Evolutionary conservation across 2,888 invertebrate genomes (phyloP).

Genomic region (Epiblema foenella): DNA sequence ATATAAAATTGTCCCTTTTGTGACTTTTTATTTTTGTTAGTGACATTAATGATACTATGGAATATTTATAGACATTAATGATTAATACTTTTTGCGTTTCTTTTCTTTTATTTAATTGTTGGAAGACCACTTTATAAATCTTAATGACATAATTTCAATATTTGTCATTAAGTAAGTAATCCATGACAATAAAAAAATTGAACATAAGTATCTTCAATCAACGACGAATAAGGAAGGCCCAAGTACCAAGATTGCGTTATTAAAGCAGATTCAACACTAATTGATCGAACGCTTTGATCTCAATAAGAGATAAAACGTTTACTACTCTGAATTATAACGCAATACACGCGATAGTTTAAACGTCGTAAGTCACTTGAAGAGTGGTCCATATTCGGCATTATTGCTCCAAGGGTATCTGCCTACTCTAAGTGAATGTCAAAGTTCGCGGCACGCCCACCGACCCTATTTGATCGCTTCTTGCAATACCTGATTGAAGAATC

Average conservation of each 20-base stretch:
- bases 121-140: too few species aligned
- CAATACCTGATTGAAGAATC: slow-evolving; percentile 59
- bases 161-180: too few species aligned
- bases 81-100: too few species aligned
- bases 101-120: too few species aligned
- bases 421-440: slow-evolving; percentile 63
- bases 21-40: too few species aligned
- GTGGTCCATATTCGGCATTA: neutral
- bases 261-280: slow-evolving; percentile 3
- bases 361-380: neutral
- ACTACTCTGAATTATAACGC: slow-evolving; percentile 23
- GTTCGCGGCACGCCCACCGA: slow-evolving; percentile 69
- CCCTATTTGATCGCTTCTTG: slow-evolving; percentile 70
- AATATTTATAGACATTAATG: too few species aligned
- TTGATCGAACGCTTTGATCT: slow-evolving; percentile 8
- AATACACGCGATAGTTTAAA: neutral
- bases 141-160: too few species aligned
- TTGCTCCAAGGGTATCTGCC: slow-evolving; percentile 20
- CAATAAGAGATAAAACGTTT: slow-evolving; percentile 25
- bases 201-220: too few species aligned
- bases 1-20: too few species aligned
- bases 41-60: too few species aligned
- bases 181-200: too few species aligned
- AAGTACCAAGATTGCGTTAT: neutral
- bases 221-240: too few species aligned